Evolutionary conservation across 2,888 invertebrate genomes (phyloP), one percentile per base, ranked within the genome.

Genomic region (Zaprionus obscuricornis): DNA sequence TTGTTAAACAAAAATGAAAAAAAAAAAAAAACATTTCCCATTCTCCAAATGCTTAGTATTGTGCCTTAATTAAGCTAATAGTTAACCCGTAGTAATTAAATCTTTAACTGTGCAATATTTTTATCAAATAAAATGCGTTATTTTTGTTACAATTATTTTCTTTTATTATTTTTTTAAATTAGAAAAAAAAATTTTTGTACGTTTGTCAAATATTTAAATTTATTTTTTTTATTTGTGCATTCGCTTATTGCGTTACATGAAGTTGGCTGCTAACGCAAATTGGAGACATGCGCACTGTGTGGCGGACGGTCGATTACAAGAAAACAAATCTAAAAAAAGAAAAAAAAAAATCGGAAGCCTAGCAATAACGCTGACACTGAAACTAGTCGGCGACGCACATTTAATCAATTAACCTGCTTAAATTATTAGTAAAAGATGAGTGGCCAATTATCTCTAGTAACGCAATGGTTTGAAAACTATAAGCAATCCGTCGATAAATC

Each of bases 401-500:
- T 56, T 37, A 74, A 56, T 62, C 71, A 78, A 71, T 66, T 59
- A 26, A n/a, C n/a, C 43, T 47, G 14, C 49, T 27, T 18, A 75
- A 46, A 60, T 75, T 60, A 26, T 6, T 14, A 33, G 37, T 59
- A 42, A 46, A n/a, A n/a, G n/a, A 78, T 78, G 78, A 45, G 76
- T 11, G 36, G 60, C 16, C 78, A 85, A 65, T 18, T 63, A 3
- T n/a, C 73, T 14, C 42, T 62, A 37, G 55, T 85, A 26, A 62
- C 65, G 33, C 66, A 85, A 26, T 50, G 58, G 51, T 87, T 93
- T 58, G 88, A 90, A 3, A 91, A 91, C 74, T 90, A 92, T 72
- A 94, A 92, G 87, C 92, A 92, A 36, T 90, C 91, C 8, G 87
- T 96, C 52, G 92, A 94, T 45, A 91, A 91, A 66, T 91, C 92